Base-by-base conservation (phyloP, 2,888 invertebrate species). In the Scaptomyza polygonia region DNA sequence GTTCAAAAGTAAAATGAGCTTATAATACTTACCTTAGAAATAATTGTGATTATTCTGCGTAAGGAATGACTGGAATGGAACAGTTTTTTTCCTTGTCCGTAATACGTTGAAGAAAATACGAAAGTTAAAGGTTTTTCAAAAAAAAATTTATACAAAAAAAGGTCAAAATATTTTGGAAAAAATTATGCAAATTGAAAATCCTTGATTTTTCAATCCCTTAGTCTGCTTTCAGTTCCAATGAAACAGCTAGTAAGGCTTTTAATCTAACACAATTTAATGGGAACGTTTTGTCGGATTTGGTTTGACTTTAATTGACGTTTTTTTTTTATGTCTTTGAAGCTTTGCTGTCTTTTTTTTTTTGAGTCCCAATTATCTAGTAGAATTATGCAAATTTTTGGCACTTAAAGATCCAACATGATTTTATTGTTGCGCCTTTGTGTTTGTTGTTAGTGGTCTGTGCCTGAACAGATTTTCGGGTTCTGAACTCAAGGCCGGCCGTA, bases 321-420 rank as follows among this genome's bases (percentile, higher is more conserved):
- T 12, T n/a, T 8, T 1, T 21, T 40, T 32, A 27, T 25, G 0
- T 0, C 3, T 11, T 5, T 25, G 25, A 25, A 14, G 14, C 25
- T 44, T 32, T 29, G 6, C 16, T 44, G 30, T 32, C 21, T 14
- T 1, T 21, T 11, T 18, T 45, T 18, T 12, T 14, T 36, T 18
- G 29, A 43, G 36, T 18, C 52, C 12, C 39, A 75, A 72, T 72
- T 68, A 67, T 59, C 36, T 40, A 36, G 9, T 25, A 29, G 52
- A 76, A 66, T 47, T 58, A 73, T 73, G 77, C 58, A 76, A 76
- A 71, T 71, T 69, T 18, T 27, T 6, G 8, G 52, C 55, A 69
- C 62, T 67, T 64, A 49, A 73, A 36, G 42, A 27, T 53, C 29
- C 47, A 64, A 56, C 40, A 49, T 64, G 45, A 64, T 61, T 69